phyloP scores from a whole-genome alignment of 2,797 vertebrate species.

The Anomalospiza imberbis region DNA sequence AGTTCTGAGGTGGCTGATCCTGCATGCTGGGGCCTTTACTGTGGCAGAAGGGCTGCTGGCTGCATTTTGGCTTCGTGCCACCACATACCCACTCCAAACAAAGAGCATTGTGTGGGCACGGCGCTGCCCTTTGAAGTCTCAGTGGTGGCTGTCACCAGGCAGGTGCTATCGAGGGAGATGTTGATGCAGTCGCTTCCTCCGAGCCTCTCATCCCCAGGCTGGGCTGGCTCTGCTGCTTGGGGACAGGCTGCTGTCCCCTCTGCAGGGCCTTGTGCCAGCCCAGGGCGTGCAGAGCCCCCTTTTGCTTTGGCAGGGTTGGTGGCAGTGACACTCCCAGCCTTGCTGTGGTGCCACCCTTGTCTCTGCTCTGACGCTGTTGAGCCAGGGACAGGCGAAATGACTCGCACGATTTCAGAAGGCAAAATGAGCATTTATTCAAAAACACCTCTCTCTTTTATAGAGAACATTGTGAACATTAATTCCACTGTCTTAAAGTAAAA shows the following conservation, averaged over 20 bases:
- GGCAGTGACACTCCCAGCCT: not conserved
- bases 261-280: not conserved
- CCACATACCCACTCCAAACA: not conserved
- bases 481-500: too few species aligned
- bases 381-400: too few species aligned
- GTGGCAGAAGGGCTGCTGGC: not conserved
- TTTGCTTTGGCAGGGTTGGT: not conserved
- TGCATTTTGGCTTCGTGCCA: not conserved
- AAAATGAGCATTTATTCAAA: too few species aligned
- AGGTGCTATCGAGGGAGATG: not conserved
- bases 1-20: not conserved
- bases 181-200: conserved; percentile 6
- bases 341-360: not conserved
- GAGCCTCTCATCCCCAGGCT: not conserved
- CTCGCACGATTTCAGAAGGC: too few species aligned
- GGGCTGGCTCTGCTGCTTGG: not conserved
- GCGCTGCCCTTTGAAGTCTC: not conserved
- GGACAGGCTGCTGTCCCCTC: not conserved
- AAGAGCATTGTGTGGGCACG: not conserved
- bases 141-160: not conserved
- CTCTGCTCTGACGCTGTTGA: not conserved
- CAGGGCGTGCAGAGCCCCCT: not conserved
- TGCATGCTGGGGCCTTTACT: accelerated
- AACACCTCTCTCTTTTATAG: too few species aligned
- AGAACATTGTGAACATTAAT: too few species aligned